phyloP scores from a whole-genome alignment of 2,113 vertebrate genomes.

The Zosterops lateralis region DNA sequence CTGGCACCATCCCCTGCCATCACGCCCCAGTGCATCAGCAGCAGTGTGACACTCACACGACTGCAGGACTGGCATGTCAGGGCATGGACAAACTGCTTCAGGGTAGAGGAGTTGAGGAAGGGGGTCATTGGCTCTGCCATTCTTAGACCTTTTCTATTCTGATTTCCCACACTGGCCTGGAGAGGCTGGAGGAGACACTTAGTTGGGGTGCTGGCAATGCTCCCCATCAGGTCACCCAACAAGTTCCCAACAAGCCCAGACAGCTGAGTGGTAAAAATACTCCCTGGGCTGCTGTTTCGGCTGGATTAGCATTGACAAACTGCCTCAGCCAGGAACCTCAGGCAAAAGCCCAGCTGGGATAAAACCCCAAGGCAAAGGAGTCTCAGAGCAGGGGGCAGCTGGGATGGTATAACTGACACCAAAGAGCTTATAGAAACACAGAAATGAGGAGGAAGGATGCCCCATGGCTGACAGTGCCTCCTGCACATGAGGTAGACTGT shows the following conservation, averaged over 20 bases:
- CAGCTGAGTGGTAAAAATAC: constrained; percentile 40
- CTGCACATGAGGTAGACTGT: not conserved
- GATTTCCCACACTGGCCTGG: not conserved
- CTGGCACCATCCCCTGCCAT: not conserved
- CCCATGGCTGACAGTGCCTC: accelerated
- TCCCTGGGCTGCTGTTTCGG: not conserved
- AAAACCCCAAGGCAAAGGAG: not conserved
- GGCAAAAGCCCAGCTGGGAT: not conserved
- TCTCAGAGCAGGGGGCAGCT: not conserved
- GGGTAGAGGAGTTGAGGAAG: not conserved
- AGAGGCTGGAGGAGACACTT: not conserved
- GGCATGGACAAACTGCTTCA: accelerated
- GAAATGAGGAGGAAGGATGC: not conserved
- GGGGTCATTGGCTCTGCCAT: not conserved
- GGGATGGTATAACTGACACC: accelerated
- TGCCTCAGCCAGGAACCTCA: not conserved
- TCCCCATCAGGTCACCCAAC: constrained; percentile 1
- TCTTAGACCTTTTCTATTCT: not conserved
- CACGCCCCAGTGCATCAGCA: not conserved
- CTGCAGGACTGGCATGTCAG: accelerated
- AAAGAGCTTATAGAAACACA: not conserved
- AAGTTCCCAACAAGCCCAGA: constrained; percentile 32
- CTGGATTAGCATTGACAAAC: not conserved
- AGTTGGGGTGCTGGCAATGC: not conserved
- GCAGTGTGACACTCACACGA: not conserved